Percentiles rank a stretch among this genome's conserved stretches.
Conservation (phyloP, 2,888 invertebrate genomes). For the Cremastinae sp. region DNA sequence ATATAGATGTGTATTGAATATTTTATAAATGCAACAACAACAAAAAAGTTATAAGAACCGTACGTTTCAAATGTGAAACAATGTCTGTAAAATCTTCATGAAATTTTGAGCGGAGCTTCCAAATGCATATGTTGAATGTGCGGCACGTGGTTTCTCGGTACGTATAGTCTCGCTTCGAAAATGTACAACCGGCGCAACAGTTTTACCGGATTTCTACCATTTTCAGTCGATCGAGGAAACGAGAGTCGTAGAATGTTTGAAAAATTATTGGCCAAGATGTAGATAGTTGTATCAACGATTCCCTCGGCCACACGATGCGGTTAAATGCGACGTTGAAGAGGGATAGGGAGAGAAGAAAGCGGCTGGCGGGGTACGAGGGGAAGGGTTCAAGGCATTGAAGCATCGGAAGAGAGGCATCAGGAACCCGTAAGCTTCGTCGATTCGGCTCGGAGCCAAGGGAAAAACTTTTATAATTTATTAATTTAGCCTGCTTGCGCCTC, state of each 20-base stretch:
- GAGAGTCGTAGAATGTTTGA: conserved; percentile 45
- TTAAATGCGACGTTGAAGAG: conserved; percentile 29
- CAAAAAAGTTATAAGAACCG: too few relatives aligned
- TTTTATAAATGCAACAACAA: too few relatives aligned
- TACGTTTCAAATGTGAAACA: too few relatives aligned
- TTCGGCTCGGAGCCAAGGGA: conserved; percentile 76
- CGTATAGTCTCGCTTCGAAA: conserved; percentile 28
- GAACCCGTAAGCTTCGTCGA: conserved; percentile 71
- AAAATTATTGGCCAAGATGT: conserved; percentile 60
- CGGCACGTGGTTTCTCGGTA: background rate
- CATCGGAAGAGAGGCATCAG: conserved; percentile 68
- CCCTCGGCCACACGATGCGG: conserved; percentile 33
- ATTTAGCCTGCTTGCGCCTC: conserved; percentile 72
- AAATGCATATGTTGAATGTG: background rate
- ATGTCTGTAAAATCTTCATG: too few relatives aligned
- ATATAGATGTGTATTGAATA: too few relatives aligned
- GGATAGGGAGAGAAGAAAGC: conserved; percentile 61
- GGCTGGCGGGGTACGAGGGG: conserved; percentile 32
- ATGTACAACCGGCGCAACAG: conserved; percentile 46
- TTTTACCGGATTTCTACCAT: conserved; percentile 56
- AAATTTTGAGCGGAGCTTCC: too few relatives aligned
- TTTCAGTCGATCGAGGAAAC: conserved; percentile 45
- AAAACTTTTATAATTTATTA: conserved; percentile 77
- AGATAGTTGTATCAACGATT: conserved; percentile 59
- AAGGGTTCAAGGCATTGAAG: conserved; percentile 63